These are phyloP conservation scores for Asobara japonica DNA, from an alignment of 1,140 invertebrate genomes.

Conservation along the genomic window DNA sequence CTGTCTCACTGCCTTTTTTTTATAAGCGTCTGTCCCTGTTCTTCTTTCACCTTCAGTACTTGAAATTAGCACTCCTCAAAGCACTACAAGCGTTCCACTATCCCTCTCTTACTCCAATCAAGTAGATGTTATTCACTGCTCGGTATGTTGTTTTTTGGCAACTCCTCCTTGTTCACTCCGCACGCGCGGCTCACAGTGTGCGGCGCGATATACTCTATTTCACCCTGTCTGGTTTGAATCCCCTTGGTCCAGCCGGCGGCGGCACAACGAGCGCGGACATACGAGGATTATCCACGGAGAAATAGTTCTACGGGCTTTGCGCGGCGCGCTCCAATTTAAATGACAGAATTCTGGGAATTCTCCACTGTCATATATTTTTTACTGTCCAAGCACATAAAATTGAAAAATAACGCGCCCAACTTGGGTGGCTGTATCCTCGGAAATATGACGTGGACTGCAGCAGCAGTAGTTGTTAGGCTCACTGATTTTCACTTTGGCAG, in stretches of 20 bases:
- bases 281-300: conserved; percentile 22
- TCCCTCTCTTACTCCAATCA: conserved; percentile 4
- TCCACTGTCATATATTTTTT: background rate
- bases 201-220: conserved; percentile 47
- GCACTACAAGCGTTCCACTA: background rate
- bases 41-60: background rate
- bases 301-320: background rate
- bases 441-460: background rate
- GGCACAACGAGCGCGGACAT: conserved; percentile 40
- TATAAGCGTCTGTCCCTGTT: conserved; percentile 27
- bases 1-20: conserved; percentile 17
- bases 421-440: background rate
- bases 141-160: background rate
- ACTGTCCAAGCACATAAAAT: background rate
- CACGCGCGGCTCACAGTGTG: conserved; percentile 29
- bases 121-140: background rate
- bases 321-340: background rate
- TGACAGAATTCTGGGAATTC: background rate
- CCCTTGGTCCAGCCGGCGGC: conserved; percentile 44
- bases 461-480: background rate
- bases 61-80: background rate
- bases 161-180: conserved; percentile 30
- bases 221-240: conserved; percentile 45
- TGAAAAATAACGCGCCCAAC: background rate
- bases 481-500: background rate